A percentile compares a stretch with the other conserved stretches of the same genome.
Conservation (phyloP, 2,888 invertebrate genomes). For the Tortricodes alternella region DNA sequence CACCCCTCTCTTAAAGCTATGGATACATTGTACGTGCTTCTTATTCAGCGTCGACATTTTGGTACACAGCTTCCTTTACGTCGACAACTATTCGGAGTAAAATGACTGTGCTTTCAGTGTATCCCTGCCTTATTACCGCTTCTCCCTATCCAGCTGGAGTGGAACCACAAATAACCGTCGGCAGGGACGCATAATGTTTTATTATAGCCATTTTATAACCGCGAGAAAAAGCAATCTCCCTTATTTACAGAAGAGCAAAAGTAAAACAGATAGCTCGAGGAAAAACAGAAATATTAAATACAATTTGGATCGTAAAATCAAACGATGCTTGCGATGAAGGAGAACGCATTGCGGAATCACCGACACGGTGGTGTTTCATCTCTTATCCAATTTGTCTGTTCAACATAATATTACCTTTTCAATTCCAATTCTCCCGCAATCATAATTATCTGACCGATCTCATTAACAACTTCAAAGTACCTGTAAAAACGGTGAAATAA, state of each 20-base stretch:
- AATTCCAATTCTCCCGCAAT: too few species aligned
- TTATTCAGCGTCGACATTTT: constrained; percentile 13
- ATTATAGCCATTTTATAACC: constrained; percentile 72
- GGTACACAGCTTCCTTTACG: background rate
- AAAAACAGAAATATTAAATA: constrained; percentile 53
- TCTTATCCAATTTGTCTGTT: constrained; percentile 2
- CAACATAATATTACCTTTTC: background rate
- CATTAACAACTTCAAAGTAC: background rate
- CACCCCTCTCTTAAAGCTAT: constrained; percentile 50
- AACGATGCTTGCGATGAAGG: constrained; percentile 15
- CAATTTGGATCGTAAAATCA: constrained; percentile 42
- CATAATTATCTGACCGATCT: background rate
- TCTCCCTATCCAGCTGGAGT: constrained; percentile 54
- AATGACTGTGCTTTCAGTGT: constrained; percentile 50
- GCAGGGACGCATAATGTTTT: constrained; percentile 73
- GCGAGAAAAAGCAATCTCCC: constrained; percentile 70
- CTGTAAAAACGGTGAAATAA: background rate
- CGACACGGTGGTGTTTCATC: background rate
- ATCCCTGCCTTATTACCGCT: constrained; percentile 57
- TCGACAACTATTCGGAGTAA: constrained; percentile 26
- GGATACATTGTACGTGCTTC: constrained; percentile 42
- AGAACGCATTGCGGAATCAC: background rate
- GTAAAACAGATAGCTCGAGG: constrained; percentile 56
- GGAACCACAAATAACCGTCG: constrained; percentile 68
- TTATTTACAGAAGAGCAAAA: constrained; percentile 64